phyloP scores from a whole-genome alignment of 2,113 vertebrate genomes.

The Plectropomus leopardus region DNA sequence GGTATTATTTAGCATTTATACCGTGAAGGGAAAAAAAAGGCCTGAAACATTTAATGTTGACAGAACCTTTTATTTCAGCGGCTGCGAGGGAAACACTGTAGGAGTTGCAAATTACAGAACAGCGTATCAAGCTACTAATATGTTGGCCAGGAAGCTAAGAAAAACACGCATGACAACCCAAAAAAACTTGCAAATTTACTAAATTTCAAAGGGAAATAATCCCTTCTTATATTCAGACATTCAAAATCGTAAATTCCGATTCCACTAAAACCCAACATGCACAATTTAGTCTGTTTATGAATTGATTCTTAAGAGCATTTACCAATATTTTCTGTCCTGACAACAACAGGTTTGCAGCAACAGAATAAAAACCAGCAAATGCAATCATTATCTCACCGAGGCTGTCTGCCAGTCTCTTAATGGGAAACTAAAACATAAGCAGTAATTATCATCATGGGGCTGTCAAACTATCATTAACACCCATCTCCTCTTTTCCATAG shows the following conservation, averaged over 20 bases:
- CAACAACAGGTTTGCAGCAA: neutral
- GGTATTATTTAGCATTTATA: neutral
- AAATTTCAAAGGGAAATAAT: neutral
- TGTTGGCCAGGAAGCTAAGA: conserved; percentile 3
- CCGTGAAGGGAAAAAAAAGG: conserved; percentile 36
- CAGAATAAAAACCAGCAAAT: conserved; percentile 36
- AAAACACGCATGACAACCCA: conserved; percentile 11
- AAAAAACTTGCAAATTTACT: neutral
- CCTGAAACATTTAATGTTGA: conserved; percentile 52
- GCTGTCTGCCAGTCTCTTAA: conserved; percentile 74
- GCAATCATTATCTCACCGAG: conserved; percentile 61
- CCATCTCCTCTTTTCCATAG: conserved; percentile 54
- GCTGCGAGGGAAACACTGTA: conserved; percentile 23
- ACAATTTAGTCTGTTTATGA: neutral
- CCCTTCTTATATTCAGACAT: neutral
- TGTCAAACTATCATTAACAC: conserved; percentile 78
- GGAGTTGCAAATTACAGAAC: conserved; percentile 35
- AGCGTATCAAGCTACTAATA: neutral
- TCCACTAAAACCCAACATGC: neutral
- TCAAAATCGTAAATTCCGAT: no score
- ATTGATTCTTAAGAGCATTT: neutral
- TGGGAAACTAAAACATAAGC: conserved; percentile 77
- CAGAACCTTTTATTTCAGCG: conserved; percentile 65
- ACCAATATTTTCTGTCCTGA: neutral
- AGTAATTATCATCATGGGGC: conserved; percentile 79